Percentiles rank a stretch among this genome's conserved stretches.
Conservation (phyloP, 1,140 invertebrate species). For the Akabosia matsudoensis region DNA sequence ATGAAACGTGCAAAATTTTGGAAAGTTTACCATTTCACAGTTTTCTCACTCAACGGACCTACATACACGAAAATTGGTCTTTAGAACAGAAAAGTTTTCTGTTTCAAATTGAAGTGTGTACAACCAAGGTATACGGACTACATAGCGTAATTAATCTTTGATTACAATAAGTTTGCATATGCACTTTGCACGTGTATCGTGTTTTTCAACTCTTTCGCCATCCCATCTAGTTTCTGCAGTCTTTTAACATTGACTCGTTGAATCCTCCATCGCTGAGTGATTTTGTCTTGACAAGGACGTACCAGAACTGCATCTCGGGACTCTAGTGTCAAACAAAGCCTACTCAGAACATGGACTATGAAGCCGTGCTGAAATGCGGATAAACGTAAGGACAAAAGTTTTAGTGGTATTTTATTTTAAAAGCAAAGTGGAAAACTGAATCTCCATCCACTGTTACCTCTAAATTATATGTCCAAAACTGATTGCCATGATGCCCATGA, state of each 20-base stretch:
- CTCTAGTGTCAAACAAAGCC: background rate
- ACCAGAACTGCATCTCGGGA: background rate
- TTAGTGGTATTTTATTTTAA: background rate
- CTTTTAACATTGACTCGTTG: background rate
- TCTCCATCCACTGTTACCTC: background rate
- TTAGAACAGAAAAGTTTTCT: too few relatives aligned
- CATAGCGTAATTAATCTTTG: too few relatives aligned
- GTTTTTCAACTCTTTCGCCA: background rate
- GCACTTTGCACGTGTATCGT: too few relatives aligned
- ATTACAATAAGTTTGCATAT: too few relatives aligned
- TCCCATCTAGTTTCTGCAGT: background rate
- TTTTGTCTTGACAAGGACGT: background rate
- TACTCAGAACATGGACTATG: background rate
- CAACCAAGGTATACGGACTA: too few relatives aligned
- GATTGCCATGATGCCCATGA: constrained; percentile 54
- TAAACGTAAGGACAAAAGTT: background rate
- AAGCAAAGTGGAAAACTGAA: background rate
- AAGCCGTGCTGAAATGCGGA: background rate
- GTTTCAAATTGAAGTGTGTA: too few relatives aligned
- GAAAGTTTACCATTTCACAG: too few relatives aligned
- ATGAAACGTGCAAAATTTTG: too few relatives aligned
- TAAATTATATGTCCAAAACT: constrained; percentile 56
- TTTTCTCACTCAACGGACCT: too few relatives aligned
- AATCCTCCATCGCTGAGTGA: background rate
- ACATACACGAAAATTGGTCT: too few relatives aligned